Conservation (phyloP, 2,797 vertebrate genomes). For the Lagorchestes hirsutus region DNA sequence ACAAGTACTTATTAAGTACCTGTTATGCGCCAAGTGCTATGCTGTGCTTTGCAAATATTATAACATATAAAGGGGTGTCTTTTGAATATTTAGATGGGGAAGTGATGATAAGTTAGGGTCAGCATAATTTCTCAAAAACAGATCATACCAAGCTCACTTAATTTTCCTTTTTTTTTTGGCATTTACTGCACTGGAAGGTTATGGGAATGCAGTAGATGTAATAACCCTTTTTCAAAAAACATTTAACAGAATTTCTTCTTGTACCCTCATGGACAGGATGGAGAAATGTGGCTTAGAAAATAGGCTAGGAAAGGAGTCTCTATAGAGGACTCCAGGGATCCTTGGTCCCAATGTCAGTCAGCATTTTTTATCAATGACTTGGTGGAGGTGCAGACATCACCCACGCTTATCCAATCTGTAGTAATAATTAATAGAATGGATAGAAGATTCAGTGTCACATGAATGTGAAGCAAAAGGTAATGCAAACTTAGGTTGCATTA, state of each 20-base stretch:
- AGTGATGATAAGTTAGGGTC: background rate
- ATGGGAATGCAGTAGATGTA: background rate
- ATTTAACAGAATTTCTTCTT: background rate
- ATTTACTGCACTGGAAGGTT: background rate
- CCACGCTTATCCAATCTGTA: background rate
- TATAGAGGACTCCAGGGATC: background rate
- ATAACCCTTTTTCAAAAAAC: background rate
- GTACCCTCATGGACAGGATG: background rate
- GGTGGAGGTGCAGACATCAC: background rate
- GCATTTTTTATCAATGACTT: background rate
- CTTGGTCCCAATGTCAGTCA: background rate
- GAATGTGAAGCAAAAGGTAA: background rate
- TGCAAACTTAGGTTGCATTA: background rate
- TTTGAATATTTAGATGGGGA: background rate
- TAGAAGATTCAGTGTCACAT: background rate
- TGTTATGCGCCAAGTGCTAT: background rate
- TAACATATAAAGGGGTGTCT: background rate
- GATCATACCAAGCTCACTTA: background rate
- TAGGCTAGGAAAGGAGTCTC: background rate
- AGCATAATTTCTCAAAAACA: background rate
- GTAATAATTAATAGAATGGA: background rate
- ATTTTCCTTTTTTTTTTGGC: background rate
- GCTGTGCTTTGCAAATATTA: background rate
- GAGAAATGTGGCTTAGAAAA: background rate
- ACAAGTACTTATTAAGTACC: background rate